Conservation (phyloP, 1,140 invertebrate species). For the Sminthurinus signatus region DNA sequence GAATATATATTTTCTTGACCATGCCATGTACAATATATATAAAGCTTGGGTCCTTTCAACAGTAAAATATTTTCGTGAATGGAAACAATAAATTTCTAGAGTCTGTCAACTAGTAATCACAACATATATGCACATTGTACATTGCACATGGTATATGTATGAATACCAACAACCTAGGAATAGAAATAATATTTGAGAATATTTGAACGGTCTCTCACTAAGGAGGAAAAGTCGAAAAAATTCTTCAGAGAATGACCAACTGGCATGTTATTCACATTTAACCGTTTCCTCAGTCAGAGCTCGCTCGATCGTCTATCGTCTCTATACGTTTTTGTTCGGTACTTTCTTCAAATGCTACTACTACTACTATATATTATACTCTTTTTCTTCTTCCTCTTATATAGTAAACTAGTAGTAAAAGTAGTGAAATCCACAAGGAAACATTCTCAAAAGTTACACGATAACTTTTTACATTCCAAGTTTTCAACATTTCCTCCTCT, state of each 20-base stretch:
- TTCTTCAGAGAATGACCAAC: slow-evolving; percentile 11
- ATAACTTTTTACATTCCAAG: slow-evolving; percentile 14
- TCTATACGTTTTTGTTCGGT: too few species aligned
- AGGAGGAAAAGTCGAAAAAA: too few species aligned
- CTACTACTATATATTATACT: neutral
- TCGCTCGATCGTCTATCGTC: neutral
- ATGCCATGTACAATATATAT: too few species aligned
- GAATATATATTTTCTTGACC: too few species aligned
- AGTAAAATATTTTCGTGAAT: slow-evolving; percentile 27
- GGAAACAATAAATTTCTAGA: slow-evolving; percentile 20
- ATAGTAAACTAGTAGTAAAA: neutral
- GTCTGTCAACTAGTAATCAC: slow-evolving; percentile 28
- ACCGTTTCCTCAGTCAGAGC: too few species aligned
- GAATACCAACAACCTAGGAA: too few species aligned
- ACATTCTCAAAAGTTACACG: neutral
- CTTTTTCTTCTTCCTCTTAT: neutral
- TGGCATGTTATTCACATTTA: slow-evolving; percentile 20
- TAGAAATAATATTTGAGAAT: too few species aligned
- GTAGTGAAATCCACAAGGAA: neutral
- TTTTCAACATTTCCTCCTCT: slow-evolving; percentile 2
- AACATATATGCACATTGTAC: slow-evolving; percentile 3
- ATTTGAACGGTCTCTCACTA: too few species aligned
- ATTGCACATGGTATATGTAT: too few species aligned
- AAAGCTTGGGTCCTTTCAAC: neutral
- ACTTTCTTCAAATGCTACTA: too few species aligned